Conservation (phyloP, 2,888 invertebrate species). For the Leucophenga montana region DNA sequence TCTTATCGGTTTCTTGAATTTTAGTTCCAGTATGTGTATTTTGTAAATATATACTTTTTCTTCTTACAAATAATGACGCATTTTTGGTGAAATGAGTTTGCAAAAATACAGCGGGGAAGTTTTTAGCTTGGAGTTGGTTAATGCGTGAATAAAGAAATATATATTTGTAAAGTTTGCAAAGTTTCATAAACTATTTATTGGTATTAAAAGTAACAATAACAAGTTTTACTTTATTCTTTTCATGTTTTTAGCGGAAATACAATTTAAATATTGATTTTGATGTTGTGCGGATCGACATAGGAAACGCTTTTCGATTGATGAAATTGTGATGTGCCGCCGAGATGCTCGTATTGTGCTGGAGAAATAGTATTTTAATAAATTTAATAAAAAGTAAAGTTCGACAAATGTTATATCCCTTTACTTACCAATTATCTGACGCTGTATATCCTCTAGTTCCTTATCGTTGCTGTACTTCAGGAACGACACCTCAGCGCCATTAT, state of each 20-base stretch:
- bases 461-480: conserved; percentile 58
- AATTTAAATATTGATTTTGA: conserved; percentile 50
- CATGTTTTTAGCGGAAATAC: too few species aligned
- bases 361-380: neutral
- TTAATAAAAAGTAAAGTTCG: neutral
- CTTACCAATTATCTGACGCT: conserved; percentile 57
- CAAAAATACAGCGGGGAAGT: neutral
- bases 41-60: neutral
- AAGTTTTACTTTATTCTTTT: conserved; percentile 41
- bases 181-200: too few species aligned
- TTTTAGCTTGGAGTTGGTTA: neutral
- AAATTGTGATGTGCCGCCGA: conserved; percentile 61
- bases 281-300: conserved; percentile 49
- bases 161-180: too few species aligned
- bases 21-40: neutral
- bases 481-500: conserved; percentile 50
- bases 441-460: conserved; percentile 57
- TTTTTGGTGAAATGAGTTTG: neutral
- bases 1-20: neutral
- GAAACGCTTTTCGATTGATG: conserved; percentile 52
- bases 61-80: neutral
- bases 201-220: conserved; percentile 1
- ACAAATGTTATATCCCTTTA: neutral
- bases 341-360: conserved; percentile 62
- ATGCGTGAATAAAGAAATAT: too few species aligned